Conservation (phyloP, 2,888 invertebrate genomes). For the Leptogaster cylindrica region DNA sequence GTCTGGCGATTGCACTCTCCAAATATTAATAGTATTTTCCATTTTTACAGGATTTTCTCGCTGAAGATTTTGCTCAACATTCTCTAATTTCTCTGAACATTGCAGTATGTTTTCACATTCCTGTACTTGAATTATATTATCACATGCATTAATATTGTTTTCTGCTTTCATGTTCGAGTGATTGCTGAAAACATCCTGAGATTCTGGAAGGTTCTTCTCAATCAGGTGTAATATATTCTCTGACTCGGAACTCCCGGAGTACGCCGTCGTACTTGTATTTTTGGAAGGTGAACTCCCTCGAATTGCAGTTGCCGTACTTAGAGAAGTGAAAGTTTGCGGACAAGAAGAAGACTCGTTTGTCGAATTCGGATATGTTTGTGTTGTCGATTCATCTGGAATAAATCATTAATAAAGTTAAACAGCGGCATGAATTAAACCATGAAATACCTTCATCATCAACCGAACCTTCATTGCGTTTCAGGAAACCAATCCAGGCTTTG, state of each 20-base stretch:
- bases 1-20: conserved; percentile 45
- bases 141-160: no score
- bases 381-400: conserved; percentile 28
- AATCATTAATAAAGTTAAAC: not conserved
- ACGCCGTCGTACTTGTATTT: conserved; percentile 9
- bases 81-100: not conserved
- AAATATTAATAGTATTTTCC: conserved; percentile 9
- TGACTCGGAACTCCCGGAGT: conserved; percentile 44
- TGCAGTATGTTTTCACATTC: not conserved
- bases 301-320: conserved; percentile 41
- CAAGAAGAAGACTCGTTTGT: conserved; percentile 13
- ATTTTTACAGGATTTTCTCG: not conserved
- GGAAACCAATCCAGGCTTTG: conserved; percentile 49
- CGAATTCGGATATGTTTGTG: conserved; percentile 36
- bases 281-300: conserved; percentile 37
- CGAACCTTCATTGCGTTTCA: conserved; percentile 46
- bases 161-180: no score
- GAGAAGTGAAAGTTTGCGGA: conserved; percentile 40
- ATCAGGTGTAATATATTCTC: conserved; percentile 44
- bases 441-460: conserved; percentile 41
- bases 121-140: conserved; percentile 9
- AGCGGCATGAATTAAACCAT: conserved; percentile 2
- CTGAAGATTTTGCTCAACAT: not conserved
- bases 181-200: no score
- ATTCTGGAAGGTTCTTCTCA: conserved; percentile 41